These are phyloP conservation scores for Ellobius talpinus DNA, from an alignment of 2,113 vertebrate species.

Conservation along the genomic window DNA sequence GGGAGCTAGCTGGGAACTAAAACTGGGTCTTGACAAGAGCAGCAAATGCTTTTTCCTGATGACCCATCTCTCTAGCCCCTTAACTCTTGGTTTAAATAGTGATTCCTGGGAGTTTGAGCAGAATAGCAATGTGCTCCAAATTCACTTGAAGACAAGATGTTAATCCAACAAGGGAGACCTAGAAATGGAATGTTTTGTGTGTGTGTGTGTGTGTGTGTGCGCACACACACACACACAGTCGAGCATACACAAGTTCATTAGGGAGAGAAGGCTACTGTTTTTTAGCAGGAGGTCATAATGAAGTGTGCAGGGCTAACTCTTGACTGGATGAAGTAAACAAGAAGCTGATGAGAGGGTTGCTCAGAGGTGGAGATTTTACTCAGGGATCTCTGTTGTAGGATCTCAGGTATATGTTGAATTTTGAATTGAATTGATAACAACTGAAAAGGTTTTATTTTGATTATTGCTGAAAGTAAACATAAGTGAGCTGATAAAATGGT, in stretches of 20 bases:
- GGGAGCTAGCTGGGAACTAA: neutral
- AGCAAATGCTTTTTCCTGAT: neutral
- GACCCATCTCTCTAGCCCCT: neutral
- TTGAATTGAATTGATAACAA: conserved; percentile 18
- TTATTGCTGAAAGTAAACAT: neutral
- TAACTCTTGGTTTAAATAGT: neutral
- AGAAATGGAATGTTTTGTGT: neutral
- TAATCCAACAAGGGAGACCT: neutral
- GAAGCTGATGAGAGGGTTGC: neutral
- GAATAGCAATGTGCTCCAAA: neutral
- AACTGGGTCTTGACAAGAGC: neutral
- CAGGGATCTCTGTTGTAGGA: neutral
- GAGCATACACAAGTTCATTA: too few species aligned
- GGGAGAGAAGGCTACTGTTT: neutral
- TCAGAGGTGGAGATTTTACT: neutral
- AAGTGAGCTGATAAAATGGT: neutral
- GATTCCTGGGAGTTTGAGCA: neutral
- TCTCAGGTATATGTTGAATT: neutral
- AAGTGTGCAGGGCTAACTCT: neutral
- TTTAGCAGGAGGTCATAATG: neutral
- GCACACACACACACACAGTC: too few species aligned
- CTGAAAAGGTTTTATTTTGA: neutral
- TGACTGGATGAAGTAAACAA: neutral
- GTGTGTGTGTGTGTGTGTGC: too few species aligned
- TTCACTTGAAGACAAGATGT: neutral